Percentiles rank a stretch among this genome's conserved stretches.
phyloP scores from a whole-genome alignment of 2,888 invertebrate species.

The Ennomos fuscantarius region DNA sequence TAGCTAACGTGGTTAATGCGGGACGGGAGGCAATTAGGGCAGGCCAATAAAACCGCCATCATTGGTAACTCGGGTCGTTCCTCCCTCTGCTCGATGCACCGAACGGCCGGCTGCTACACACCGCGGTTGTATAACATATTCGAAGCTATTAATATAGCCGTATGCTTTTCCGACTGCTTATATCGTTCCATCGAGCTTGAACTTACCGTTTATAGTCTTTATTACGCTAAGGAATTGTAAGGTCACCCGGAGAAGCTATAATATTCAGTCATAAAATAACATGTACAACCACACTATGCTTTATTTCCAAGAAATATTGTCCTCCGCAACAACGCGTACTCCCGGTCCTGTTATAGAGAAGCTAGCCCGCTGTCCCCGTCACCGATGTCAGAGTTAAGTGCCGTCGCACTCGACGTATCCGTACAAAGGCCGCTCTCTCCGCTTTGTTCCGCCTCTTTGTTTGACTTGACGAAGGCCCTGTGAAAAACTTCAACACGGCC shows the following conservation, averaged over 20 bases:
- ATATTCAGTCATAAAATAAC: slow-evolving; percentile 8
- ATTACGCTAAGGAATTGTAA: slow-evolving; percentile 6
- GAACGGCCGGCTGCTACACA: slow-evolving; percentile 14
- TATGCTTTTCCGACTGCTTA: slow-evolving; percentile 19
- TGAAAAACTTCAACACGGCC: slow-evolving; percentile 66
- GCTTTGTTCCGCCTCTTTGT: slow-evolving; percentile 83
- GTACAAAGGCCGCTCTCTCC: slow-evolving; percentile 79
- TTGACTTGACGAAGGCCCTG: slow-evolving; percentile 70
- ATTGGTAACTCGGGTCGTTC: slow-evolving; percentile 60
- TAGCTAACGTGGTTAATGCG: slow-evolving; percentile 66
- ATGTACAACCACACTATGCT: not conserved
- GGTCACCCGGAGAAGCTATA: slow-evolving; percentile 17
- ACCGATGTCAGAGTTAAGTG: slow-evolving; percentile 77
- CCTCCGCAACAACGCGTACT: slow-evolving; percentile 39
- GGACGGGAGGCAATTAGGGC: slow-evolving; percentile 76
- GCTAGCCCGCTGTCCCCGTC: slow-evolving; percentile 52
- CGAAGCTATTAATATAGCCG: slow-evolving; percentile 28
- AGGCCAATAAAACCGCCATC: slow-evolving; percentile 72
- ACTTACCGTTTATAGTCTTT: slow-evolving; percentile 25
- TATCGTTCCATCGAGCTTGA: slow-evolving; percentile 22
- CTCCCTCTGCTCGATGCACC: slow-evolving; percentile 46
- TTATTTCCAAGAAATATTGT: slow-evolving; percentile 19
- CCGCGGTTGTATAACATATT: slow-evolving; percentile 22
- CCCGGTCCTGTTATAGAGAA: slow-evolving; percentile 38
- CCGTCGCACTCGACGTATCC: slow-evolving; percentile 68